Conservation (phyloP, 1,140 invertebrate genomes). For the Globodera ellingtonae region DNA sequence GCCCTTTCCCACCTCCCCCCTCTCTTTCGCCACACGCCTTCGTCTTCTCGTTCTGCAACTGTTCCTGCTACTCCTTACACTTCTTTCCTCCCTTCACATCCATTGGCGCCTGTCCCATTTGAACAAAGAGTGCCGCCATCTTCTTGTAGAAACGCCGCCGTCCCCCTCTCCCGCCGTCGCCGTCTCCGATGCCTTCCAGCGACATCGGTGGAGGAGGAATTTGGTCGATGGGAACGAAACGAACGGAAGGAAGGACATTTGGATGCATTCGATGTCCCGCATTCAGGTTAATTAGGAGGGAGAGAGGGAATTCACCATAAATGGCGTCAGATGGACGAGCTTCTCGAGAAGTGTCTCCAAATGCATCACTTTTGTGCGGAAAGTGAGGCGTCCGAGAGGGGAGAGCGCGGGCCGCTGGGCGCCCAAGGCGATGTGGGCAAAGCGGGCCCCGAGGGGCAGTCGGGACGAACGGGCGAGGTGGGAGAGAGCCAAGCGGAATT, state of each 20-base stretch:
- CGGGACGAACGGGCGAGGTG: constrained; percentile 3
- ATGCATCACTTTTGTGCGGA: constrained; percentile 62
- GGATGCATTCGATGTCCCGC: constrained; percentile 60
- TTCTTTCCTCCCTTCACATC: constrained; percentile 43
- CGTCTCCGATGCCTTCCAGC: not conserved
- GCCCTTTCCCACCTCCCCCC: not conserved
- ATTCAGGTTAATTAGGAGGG: constrained; percentile 44
- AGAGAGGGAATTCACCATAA: not conserved
- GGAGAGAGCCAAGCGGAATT: not conserved
- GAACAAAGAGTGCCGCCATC: constrained; percentile 24
- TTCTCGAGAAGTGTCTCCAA: constrained; percentile 63
- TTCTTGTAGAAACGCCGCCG: not conserved
- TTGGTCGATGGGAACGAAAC: not conserved
- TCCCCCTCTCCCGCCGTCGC: not conserved
- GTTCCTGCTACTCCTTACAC: constrained; percentile 35
- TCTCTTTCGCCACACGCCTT: not conserved
- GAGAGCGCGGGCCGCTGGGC: constrained; percentile 51
- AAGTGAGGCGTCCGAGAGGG: constrained; percentile 40
- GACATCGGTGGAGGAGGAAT: not conserved
- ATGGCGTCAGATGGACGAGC: constrained; percentile 54
- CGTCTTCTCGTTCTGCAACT: constrained; percentile 24
- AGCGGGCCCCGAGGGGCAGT: constrained; percentile 10
- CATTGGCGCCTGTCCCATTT: constrained; percentile 39
- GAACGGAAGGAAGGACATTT: constrained; percentile 41
- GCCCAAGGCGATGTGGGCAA: constrained; percentile 31